These are phyloP conservation scores for Ptychadena robeensis DNA, from an alignment of 2,797 vertebrate genomes.

Conservation along the genomic window DNA sequence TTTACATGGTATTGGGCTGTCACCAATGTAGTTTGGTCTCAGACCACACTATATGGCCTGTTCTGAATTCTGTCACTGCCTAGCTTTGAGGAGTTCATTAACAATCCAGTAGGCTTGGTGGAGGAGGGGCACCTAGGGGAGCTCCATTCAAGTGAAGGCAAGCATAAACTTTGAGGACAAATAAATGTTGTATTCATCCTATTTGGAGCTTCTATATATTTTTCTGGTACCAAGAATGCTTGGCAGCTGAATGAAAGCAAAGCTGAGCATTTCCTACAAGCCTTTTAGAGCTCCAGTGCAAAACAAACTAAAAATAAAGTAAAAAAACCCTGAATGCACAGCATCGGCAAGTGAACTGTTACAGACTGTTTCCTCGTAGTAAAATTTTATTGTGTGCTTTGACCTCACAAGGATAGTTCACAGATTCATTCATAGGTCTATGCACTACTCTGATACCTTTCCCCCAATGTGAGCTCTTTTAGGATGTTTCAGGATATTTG, in stretches of 20 bases:
- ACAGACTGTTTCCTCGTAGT: not conserved
- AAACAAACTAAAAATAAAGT: not conserved
- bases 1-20: too few relatives aligned
- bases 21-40: too few relatives aligned
- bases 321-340: not conserved
- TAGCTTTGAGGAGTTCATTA: not conserved
- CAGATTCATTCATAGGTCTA: slow-evolving; percentile 7
- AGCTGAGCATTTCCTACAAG: not conserved
- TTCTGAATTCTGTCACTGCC: not conserved
- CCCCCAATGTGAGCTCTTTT: not conserved
- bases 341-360: not conserved
- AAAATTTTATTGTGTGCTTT: not conserved
- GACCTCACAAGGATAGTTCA: slow-evolving; percentile 12
- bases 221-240: not conserved
- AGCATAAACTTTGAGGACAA: not conserved
- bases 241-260: not conserved
- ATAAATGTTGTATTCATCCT: not conserved
- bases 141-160: not conserved
- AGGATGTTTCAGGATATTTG: not conserved
- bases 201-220: not conserved
- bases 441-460: not conserved
- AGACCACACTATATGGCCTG: not conserved
- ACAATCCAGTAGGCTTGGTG: not conserved
- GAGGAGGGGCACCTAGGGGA: not conserved
- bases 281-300: not conserved